Base-by-base conservation (phyloP, 2,888 invertebrate genomes). In the Meiosimyza platycephala region DNA sequence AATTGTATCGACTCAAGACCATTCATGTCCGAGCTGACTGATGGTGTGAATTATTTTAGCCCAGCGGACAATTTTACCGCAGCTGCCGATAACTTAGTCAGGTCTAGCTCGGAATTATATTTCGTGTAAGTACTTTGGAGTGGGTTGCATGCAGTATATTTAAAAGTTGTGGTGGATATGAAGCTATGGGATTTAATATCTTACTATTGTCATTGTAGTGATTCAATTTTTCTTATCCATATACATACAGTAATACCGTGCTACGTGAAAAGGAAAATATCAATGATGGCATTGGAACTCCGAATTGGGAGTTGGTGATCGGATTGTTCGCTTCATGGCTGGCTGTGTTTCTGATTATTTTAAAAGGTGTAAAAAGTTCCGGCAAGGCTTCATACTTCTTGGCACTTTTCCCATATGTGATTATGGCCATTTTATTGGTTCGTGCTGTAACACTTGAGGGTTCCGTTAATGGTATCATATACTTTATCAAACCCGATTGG, bases 331-430 rank as follows among this genome's bases (percentile, higher is more conserved):
- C 87, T 4, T 88, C 90, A 0, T 91, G 91, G 90, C 73, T 85
- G 11, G 80, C 86, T 52, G 88, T 91, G 15, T 89, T 89, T 73
- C 80, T 88, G 1, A 88, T 90, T 40, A 86, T 91, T 1, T 85
- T 88, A 1, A 88, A 89, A 0, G 92, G 92, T 2, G 90, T 92
- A 1, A 89, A 89, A 79, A 91, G 91, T 77, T 90, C 91, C 0
- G 92, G 92, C 60, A 92, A 92, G 83, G 91, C 90, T 0, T 91
- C 94, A 0, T 94, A 94, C 81, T 91, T 94, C 80, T 90, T 94
- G 12, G 94, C 94, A 0, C 85, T 94, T 6, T 93, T 93, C 79
- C 93, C 93, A 0, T 92, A 92, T 80, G 86, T 91, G 6, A 90
- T 93, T 57, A 89, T 93, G 85, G 85, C 90, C 69, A 89, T 90